phyloP scores from a whole-genome alignment of 2,797 vertebrate species.

The Neosilurus hyrtlii region DNA sequence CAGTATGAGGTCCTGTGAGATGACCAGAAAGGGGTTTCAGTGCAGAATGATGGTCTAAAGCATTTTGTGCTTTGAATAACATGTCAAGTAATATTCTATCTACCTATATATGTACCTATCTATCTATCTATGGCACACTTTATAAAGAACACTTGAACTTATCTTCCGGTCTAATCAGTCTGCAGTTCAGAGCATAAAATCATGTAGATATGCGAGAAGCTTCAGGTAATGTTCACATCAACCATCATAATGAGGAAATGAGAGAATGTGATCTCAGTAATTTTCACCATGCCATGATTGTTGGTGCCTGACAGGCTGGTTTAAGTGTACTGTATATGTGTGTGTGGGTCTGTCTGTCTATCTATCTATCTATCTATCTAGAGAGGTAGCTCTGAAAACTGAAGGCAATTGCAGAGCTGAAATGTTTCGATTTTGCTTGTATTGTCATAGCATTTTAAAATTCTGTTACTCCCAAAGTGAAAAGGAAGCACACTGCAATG shows the following conservation, averaged over 20 bases:
- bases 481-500: not conserved
- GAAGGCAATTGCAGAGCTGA: not conserved
- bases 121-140: not conserved
- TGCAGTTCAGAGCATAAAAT: too few relatives aligned
- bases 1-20: slow-evolving; percentile 22
- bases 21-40: slow-evolving; percentile 4
- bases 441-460: not conserved
- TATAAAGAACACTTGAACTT: not conserved
- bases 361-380: too few relatives aligned
- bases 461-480: not conserved
- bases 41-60: slow-evolving; percentile 11
- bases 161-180: too few relatives aligned
- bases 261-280: too few relatives aligned
- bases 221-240: too few relatives aligned
- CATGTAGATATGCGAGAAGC: too few relatives aligned
- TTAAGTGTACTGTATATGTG: too few relatives aligned
- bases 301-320: too few relatives aligned
- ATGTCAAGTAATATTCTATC: not conserved
- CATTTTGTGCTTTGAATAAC: slow-evolving; percentile 18
- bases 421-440: not conserved
- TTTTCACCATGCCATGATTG: not conserved
- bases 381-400: not conserved
- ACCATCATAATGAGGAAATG: too few relatives aligned
- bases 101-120: not conserved
- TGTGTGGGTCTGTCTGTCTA: too few relatives aligned